phyloP scores from a whole-genome alignment of 1,140 invertebrate species.

The Mya arenaria region DNA sequence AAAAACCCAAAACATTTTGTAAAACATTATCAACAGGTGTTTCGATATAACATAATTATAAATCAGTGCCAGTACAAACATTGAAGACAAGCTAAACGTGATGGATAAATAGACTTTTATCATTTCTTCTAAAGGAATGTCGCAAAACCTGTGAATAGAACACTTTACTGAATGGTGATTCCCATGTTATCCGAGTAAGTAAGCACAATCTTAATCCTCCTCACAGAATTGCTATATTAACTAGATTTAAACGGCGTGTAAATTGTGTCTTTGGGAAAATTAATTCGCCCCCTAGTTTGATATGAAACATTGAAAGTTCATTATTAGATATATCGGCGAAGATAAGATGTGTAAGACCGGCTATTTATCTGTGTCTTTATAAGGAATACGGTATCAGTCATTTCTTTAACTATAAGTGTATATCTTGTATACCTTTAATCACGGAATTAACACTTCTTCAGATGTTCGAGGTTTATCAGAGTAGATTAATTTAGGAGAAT shows the following conservation, averaged over 20 bases:
- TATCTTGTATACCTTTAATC: conserved; percentile 3
- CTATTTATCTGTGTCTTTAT: background rate
- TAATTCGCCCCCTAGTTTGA: conserved; percentile 8
- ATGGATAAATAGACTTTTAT: background rate
- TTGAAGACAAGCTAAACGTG: background rate
- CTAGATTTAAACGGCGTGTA: conserved; percentile 26
- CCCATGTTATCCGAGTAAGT: background rate
- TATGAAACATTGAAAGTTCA: conserved; percentile 6
- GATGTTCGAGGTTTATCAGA: conserved; percentile 11
- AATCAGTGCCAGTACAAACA: background rate
- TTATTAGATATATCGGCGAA: background rate
- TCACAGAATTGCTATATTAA: conserved; percentile 6
- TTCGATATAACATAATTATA: conserved; percentile 1
- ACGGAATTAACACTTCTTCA: conserved; percentile 1
- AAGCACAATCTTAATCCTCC: background rate
- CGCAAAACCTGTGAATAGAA: background rate
- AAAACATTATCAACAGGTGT: background rate
- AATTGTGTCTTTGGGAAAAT: conserved; percentile 10
- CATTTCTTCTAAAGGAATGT: background rate
- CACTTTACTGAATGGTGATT: background rate
- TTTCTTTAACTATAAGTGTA: background rate
- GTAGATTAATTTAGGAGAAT: background rate
- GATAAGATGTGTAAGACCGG: background rate
- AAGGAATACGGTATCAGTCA: background rate
- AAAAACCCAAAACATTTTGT: background rate